phyloP scores from a whole-genome alignment of 2,888 invertebrate genomes.

The Lagria hirta region DNA sequence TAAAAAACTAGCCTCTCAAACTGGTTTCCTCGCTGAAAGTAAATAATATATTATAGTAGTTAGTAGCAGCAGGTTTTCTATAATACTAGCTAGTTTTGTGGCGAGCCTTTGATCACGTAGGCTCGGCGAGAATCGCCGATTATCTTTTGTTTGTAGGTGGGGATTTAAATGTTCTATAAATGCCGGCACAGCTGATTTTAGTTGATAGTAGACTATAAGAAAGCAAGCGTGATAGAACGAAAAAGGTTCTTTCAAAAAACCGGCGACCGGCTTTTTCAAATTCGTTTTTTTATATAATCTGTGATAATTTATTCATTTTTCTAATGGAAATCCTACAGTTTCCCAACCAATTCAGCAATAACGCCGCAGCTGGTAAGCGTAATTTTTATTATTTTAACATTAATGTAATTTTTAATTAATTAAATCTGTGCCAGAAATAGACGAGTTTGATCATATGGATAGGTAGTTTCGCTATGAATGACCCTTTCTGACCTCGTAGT shows the following conservation, averaged over 20 bases:
- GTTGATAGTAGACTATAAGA: slow-evolving; percentile 34
- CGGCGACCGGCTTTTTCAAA: slow-evolving; percentile 34
- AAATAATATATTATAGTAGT: no score
- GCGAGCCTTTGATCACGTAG: slow-evolving; percentile 38
- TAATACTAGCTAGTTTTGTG: no score
- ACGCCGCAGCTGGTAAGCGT: slow-evolving; percentile 28
- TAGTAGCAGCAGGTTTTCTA: no score
- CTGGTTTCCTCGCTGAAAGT: no score
- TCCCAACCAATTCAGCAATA: slow-evolving; percentile 66
- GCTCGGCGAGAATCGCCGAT: slow-evolving; percentile 47
- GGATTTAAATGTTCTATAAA: slow-evolving; percentile 57
- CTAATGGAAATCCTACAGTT: slow-evolving; percentile 80
- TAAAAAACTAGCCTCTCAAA: no score
- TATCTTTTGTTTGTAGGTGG: slow-evolving; percentile 39
- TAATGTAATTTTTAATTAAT: slow-evolving; percentile 9
- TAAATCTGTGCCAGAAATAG: slow-evolving; percentile 1
- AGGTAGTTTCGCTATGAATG: slow-evolving; percentile 18
- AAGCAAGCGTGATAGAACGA: slow-evolving; percentile 7
- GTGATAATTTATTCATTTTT: slow-evolving; percentile 24
- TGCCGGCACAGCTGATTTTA: slow-evolving; percentile 44
- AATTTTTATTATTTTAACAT: background rate
- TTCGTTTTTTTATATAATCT: no score
- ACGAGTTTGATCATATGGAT: no score
- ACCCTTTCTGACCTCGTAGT: slow-evolving; percentile 35
- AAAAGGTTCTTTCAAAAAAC: slow-evolving; percentile 24